Evolutionary conservation across 23 tunicate species (phyloP).

Genomic region (Styela clava): DNA sequence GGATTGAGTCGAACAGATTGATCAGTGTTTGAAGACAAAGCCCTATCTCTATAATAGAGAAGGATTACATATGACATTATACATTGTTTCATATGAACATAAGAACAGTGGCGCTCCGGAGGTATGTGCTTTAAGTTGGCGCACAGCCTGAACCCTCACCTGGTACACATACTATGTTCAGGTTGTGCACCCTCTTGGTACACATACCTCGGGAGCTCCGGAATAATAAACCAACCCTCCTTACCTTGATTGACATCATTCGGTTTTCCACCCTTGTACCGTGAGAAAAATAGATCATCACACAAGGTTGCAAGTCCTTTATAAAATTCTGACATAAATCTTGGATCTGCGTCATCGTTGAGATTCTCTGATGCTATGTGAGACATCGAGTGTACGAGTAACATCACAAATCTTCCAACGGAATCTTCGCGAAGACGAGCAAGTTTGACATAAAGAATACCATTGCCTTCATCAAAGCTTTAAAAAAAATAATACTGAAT

Average conservation of each 20-base stretch:
- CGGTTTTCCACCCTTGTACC: constrained; percentile 35
- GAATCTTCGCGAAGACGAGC: constrained; percentile 67
- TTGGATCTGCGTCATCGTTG: constrained; percentile 36
- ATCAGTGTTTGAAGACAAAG: no score
- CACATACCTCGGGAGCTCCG: no score
- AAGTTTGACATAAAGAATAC: constrained; percentile 74
- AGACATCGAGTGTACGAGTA: constrained; percentile 80
- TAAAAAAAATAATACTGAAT: neutral
- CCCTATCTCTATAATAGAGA: no score
- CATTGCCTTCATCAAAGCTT: constrained; percentile 90
- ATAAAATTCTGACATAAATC: constrained; percentile 73
- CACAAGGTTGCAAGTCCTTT: constrained; percentile 81
- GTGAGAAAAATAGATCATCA: constrained; percentile 92
- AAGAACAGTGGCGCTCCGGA: no score
- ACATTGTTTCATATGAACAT: no score
- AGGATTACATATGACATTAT: no score
- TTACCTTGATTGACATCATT: constrained; percentile 18
- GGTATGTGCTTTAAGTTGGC: no score
- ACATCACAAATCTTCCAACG: constrained; percentile 69
- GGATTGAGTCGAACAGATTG: no score
- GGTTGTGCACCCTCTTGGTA: no score
- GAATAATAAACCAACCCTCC: no score
- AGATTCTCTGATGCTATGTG: constrained; percentile 58
- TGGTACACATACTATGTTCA: no score
- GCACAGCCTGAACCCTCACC: no score